Evolutionary conservation across 2,113 vertebrate species (phyloP), one percentile per base, ranked within the genome.

Genomic region (Thryonomys swinderianus): DNA sequence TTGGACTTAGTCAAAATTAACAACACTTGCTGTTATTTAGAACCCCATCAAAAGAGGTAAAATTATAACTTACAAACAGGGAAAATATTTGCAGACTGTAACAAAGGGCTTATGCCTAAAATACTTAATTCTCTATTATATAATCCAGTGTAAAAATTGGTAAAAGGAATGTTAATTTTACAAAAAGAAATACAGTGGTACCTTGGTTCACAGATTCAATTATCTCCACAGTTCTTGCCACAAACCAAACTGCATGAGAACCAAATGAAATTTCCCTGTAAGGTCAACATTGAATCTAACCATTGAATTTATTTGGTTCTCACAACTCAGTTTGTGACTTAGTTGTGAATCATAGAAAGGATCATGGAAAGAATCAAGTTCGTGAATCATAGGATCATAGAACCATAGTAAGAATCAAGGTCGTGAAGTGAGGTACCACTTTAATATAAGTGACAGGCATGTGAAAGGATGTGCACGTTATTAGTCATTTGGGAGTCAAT

Each of bases 71-170:
- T 87, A n/a, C 37, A 69, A 12, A 69, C 13, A 27, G 83, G 23
- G 74, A 91, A 67, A 55, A 64, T 20, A 84, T 67, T 84, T 94
- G 25, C 17, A 53, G 80, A 64, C n/a, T 57, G 4, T 51, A 57
- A 64, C 55, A 73, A 37, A 86, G 42, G 8, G 62, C 16, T 71
- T 14, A 9, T 76, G 16, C 67, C 17, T 69, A 79, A 51, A 85
- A 51, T 85, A 79, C 59, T 90, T 48, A 69, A 88, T 37, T 67
- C 42, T 71, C 69, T 78, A 93, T 57, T 48, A 93, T 53, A 88
- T 53, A 86, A 88, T 76, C 23, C 8, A 12, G 23, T 84, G 30
- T 57, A 23, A 83, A 89, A 64, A 66, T 85, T 78, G 40, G 18
- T 74, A 69, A 48, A 90, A 59, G 57, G 37, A 85, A 51, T 14